Conservation (phyloP, 2,888 invertebrate species). For the Eudemis profundana region DNA sequence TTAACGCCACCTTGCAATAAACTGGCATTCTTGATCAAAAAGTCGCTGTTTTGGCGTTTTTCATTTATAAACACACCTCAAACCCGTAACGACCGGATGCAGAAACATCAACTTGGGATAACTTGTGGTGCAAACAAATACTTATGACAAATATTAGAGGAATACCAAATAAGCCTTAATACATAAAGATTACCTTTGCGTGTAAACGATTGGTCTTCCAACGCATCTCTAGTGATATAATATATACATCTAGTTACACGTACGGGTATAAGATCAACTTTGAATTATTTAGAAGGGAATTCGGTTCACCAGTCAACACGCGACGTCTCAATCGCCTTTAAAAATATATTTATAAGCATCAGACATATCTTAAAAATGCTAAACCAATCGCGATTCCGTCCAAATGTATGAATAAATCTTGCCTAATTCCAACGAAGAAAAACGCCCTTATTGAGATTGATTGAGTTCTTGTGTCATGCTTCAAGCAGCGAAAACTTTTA, state of each 20-base stretch:
- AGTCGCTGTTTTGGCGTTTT: no score
- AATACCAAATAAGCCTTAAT: slow-evolving; percentile 64
- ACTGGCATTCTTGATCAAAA: not conserved
- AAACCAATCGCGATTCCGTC: not conserved
- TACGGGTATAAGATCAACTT: slow-evolving; percentile 36
- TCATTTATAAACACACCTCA: slow-evolving; percentile 50
- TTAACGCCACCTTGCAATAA: slow-evolving; percentile 10
- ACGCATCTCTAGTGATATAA: slow-evolving; percentile 41
- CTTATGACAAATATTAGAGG: slow-evolving; percentile 59
- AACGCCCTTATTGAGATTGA: no score
- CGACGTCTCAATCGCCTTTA: slow-evolving; percentile 18
- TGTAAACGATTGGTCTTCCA: slow-evolving; percentile 17
- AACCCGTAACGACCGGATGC: slow-evolving; percentile 50
- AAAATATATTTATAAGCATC: not conserved
- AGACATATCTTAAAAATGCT: not conserved
- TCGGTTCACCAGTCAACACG: slow-evolving; percentile 40
- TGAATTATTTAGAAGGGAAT: slow-evolving; percentile 28
- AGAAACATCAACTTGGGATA: slow-evolving; percentile 64
- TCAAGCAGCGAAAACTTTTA: no score
- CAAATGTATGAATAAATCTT: slow-evolving; percentile 3
- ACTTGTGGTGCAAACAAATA: slow-evolving; percentile 64
- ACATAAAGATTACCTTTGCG: slow-evolving; percentile 31
- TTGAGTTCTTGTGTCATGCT: no score
- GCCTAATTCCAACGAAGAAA: not conserved
- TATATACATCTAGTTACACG: slow-evolving; percentile 43